Base-by-base conservation (phyloP, 2,113 vertebrate genomes). In the Donacobius atricapilla region DNA sequence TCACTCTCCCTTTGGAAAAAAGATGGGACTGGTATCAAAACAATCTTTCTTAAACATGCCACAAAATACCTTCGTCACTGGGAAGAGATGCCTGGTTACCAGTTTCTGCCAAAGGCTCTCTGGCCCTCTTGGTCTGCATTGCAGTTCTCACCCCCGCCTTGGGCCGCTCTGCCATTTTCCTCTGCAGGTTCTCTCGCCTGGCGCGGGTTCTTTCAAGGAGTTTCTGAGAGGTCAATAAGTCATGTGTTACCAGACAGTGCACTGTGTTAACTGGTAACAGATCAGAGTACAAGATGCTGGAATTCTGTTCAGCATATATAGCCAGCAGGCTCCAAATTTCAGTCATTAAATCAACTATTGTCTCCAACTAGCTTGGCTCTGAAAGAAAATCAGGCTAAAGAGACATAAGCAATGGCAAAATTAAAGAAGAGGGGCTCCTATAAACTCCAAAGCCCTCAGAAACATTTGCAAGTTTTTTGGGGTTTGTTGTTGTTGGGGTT, bases 171-270 rank as follows among this genome's bases (percentile, higher is more conserved):
- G 99, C 99, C 96, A 99, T 98, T 91, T 99, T 99, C 96, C 98
- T 99, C 98, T 99, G 99, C 81, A 99, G 98, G 96, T 99, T 99
- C 90, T 99, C 99, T 86, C 99, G 95, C 80, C 99, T 98, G 87
- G 99, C 99, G 21, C 99, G 98, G 4, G 99, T 99, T 81, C 99
- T 98, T 96, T 99, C 99, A 33, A 99, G 97, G 48, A 99, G 98
- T 99, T 99, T 99, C 99, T 99, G 80, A 33, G 60, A 10, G 64
- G 42, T 54, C 22, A 87, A 70, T 11, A 93, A 75, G 73, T 27
- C 25, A 71, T 0, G 9, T 10, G 45, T 95, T 66, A 95, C 13
- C 35, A 50, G 12, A 72, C 31, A 71, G 1, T 51, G 27, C 40
- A 69, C 3, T 4, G 9, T 37, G 30, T 22, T 45, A 75, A 69